Conservation (phyloP, 2,113 vertebrate genomes). For the Halcyon senegalensis region DNA sequence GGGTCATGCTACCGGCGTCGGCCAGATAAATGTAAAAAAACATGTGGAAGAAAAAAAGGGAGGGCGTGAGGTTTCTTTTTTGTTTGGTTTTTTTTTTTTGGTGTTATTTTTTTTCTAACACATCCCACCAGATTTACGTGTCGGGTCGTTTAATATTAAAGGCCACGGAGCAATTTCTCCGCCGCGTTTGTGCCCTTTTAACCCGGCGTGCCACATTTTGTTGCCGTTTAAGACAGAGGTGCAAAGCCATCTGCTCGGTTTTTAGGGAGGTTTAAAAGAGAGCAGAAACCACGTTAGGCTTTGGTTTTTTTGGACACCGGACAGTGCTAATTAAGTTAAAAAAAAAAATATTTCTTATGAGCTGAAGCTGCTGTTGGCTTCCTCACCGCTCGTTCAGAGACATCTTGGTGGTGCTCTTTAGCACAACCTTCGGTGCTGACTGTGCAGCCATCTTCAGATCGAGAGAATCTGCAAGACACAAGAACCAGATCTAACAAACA, state of each 20-base stretch:
- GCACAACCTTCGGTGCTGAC: conserved; percentile 96
- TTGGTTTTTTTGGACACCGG: conserved; percentile 40
- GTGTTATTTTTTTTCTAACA: conserved; percentile 29
- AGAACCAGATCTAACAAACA: neutral
- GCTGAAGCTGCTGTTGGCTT: conserved; percentile 84
- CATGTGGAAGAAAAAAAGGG: conserved; percentile 73
- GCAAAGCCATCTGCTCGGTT: conserved; percentile 65
- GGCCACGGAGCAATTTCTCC: conserved; percentile 57
- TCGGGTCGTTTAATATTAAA: conserved; percentile 48
- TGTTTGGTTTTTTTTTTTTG: neutral
- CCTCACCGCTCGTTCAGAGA: conserved; percentile 99
- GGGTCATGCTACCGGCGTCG: conserved; percentile 63
- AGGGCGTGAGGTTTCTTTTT: conserved; percentile 72
- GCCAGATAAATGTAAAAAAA: conserved; percentile 66
- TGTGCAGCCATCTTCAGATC: conserved; percentile 91
- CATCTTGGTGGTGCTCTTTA: conserved; percentile 99
- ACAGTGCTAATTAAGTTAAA: conserved; percentile 67
- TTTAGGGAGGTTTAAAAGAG: conserved; percentile 70
- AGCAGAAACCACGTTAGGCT: conserved; percentile 47
- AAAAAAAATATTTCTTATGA: conserved; percentile 74
- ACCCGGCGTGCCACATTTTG: conserved; percentile 60
- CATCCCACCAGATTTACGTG: conserved; percentile 67
- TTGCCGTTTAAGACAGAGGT: conserved; percentile 50
- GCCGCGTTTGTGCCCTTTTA: conserved; percentile 60
- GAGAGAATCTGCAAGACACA: conserved; percentile 70